Percentiles rank a stretch among this genome's conserved stretches.
Conservation (phyloP, 2,113 vertebrate species). For the Megaptera novaeangliae region DNA sequence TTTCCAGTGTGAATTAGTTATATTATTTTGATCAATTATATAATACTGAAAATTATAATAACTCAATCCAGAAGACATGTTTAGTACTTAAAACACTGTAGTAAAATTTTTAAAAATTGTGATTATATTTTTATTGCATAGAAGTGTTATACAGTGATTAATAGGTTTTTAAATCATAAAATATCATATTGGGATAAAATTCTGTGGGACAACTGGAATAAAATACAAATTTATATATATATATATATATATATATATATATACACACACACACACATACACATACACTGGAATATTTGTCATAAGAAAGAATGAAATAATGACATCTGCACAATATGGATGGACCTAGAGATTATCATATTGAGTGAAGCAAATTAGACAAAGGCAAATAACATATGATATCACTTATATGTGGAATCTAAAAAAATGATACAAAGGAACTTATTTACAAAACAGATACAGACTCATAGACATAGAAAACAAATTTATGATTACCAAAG, state of each 20-base stretch:
- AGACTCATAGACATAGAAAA: background rate
- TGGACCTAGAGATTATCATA: background rate
- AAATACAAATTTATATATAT: background rate
- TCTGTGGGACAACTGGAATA: background rate
- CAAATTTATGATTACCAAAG: background rate
- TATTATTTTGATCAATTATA: background rate
- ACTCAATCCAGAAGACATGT: background rate
- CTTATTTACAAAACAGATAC: background rate
- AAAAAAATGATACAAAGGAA: background rate
- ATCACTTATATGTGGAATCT: background rate
- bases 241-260: background rate
- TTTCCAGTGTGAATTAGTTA: background rate
- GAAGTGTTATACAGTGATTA: background rate
- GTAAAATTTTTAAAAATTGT: background rate
- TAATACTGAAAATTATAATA: background rate
- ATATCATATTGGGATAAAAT: constrained; percentile 1
- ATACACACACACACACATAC: too few species aligned
- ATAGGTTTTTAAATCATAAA: background rate
- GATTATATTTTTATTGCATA: background rate
- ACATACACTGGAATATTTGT: background rate
- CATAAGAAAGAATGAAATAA: background rate
- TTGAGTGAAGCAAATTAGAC: background rate
- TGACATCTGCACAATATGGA: background rate
- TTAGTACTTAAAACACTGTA: background rate
- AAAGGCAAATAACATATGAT: background rate